Conservation (phyloP, 64 coral and sea anemone species). For the Porites lutea region DNA sequence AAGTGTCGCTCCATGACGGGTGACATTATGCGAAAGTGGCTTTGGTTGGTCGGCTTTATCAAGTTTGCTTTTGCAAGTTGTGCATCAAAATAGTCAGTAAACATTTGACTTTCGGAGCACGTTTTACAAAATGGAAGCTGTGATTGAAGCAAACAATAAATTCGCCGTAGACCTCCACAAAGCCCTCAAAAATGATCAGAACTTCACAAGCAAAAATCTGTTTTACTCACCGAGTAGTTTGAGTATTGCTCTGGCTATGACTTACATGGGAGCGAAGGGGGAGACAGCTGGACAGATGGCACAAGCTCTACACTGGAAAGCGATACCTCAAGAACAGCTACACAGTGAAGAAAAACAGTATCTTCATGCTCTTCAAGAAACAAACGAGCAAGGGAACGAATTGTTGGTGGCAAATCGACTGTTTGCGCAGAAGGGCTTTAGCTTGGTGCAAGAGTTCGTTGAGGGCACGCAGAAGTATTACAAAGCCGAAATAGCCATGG, state of each 20-base stretch:
- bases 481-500: conserved; percentile 70
- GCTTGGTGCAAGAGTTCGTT: conserved; percentile 50
- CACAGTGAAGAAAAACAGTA: conserved; percentile 53
- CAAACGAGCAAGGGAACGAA: conserved; percentile 26
- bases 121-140: too few species aligned
- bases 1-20: too few species aligned
- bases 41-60: too few species aligned
- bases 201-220: conserved; percentile 21
- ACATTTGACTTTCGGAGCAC: too few species aligned
- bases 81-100: too few species aligned
- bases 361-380: conserved; percentile 3
- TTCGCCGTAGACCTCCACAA: conserved; percentile 50
- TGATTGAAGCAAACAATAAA: conserved; percentile 23
- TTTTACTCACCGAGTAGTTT: conserved; percentile 87
- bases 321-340: conserved; percentile 13
- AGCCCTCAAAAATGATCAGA: neutral
- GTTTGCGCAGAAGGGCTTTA: conserved; percentile 70
- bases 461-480: conserved; percentile 57
- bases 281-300: conserved; percentile 68
- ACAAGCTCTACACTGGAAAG: conserved; percentile 61
- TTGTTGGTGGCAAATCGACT: conserved; percentile 61
- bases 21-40: too few species aligned
- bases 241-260: conserved; percentile 71
- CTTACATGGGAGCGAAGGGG: conserved; percentile 68
- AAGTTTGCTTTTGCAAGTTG: too few species aligned